A percentile compares a stretch with the other conserved stretches of the same genome.
Evolutionary conservation across 1,140 invertebrate species (phyloP).

Genomic region (Orussus abietinus): DNA sequence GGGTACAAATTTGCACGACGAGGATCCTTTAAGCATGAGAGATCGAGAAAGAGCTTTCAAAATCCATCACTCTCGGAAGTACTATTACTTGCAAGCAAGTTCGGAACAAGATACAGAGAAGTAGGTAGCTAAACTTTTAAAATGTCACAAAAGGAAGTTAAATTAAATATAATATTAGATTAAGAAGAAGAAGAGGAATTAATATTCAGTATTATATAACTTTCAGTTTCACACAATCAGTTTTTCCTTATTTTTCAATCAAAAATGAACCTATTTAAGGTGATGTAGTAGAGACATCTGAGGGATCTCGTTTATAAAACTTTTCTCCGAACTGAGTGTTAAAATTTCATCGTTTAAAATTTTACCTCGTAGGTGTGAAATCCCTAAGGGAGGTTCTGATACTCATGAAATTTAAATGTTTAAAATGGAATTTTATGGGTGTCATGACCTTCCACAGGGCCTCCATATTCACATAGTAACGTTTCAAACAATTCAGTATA

Average conservation of each 20-base stretch:
- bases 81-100: constrained; percentile 56
- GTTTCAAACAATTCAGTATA: too few relatives aligned
- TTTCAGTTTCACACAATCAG: not conserved
- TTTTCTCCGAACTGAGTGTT: too few relatives aligned
- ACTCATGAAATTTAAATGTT: too few relatives aligned
- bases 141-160: not conserved
- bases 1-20: constrained; percentile 37
- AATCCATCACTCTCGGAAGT: constrained; percentile 57
- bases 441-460: too few relatives aligned
- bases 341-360: constrained; percentile 11
- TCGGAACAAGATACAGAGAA: constrained; percentile 49
- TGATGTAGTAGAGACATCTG: too few relatives aligned
- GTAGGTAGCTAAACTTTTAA: constrained; percentile 37
- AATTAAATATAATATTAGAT: not conserved
- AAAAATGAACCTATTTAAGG: not conserved
- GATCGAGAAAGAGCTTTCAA: constrained; percentile 57
- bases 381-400: too few relatives aligned
- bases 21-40: constrained; percentile 41
- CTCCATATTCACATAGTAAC: too few relatives aligned
- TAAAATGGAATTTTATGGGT: too few relatives aligned
- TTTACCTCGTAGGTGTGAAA: too few relatives aligned
- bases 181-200: too few relatives aligned
- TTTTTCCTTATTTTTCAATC: constrained; percentile 8
- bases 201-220: not conserved
- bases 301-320: too few relatives aligned